Evolutionary conservation across 2,797 vertebrate genomes (phyloP).

Genomic region (Lithobates sylvaticus): DNA sequence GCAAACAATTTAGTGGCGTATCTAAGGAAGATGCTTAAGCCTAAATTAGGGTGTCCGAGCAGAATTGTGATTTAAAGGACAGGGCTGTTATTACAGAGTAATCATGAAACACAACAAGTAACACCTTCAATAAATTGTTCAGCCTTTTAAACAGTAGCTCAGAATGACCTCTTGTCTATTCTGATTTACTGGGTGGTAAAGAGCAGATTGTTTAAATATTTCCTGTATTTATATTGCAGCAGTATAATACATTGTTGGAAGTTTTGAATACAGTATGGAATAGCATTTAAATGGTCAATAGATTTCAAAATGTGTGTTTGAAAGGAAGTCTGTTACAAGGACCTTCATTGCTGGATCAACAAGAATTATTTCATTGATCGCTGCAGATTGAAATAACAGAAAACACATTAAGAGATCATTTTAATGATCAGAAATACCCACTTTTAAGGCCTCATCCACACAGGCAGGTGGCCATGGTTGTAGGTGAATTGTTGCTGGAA

Average conservation of each 20-base stretch:
- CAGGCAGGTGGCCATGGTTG: too few relatives aligned
- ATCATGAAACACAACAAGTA: conserved; percentile 12
- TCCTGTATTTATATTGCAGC: not conserved
- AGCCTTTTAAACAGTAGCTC: not conserved
- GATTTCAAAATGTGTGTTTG: too few relatives aligned
- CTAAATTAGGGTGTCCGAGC: conserved; percentile 7
- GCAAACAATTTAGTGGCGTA: conserved; percentile 13
- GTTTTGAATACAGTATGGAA: too few relatives aligned
- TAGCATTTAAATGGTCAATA: too few relatives aligned
- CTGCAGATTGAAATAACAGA: too few relatives aligned
- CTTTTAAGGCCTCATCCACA: too few relatives aligned
- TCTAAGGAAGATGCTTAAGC: conserved; percentile 3
- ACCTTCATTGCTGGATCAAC: too few relatives aligned
- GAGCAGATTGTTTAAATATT: not conserved
- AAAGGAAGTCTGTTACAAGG: too few relatives aligned
- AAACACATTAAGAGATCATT: too few relatives aligned
- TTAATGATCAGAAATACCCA: too few relatives aligned
- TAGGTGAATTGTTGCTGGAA: too few relatives aligned
- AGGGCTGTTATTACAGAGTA: not conserved
- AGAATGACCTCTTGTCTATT: not conserved
- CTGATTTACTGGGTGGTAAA: not conserved
- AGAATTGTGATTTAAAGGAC: not conserved
- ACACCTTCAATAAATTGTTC: conserved; percentile 1
- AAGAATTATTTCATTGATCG: too few relatives aligned
- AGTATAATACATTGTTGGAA: not conserved